These are phyloP conservation scores for Odontomachus brunneus DNA, from an alignment of 1,140 invertebrate genomes.

Conservation along the genomic window DNA sequence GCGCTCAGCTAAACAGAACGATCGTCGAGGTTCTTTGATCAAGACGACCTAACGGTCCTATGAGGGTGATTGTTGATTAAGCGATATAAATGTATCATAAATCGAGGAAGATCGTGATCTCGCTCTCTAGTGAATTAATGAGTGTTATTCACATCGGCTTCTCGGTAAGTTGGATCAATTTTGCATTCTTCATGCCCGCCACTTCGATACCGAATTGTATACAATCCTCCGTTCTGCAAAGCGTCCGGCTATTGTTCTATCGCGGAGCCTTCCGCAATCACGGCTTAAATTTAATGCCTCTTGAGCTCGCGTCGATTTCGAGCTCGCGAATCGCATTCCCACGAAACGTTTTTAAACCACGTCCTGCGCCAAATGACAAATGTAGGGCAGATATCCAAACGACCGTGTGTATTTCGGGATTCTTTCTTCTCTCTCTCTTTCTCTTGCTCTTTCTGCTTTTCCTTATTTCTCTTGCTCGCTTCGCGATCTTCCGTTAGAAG, in stretches of 20 bases:
- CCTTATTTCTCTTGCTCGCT: background rate
- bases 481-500: slow-evolving; percentile 5
- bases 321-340: background rate
- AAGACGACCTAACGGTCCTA: background rate
- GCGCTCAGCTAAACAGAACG: slow-evolving; percentile 13
- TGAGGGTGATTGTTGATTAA: background rate
- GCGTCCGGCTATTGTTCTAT: background rate
- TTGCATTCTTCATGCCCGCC: background rate
- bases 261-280: background rate
- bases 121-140: background rate
- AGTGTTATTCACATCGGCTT: background rate
- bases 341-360: background rate
- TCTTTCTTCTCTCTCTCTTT: background rate
- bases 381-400: background rate
- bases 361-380: background rate
- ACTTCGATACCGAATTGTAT: background rate
- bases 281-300: background rate
- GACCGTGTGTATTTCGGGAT: background rate
- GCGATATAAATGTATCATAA: background rate
- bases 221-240: background rate
- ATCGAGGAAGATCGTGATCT: background rate
- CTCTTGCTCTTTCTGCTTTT: background rate
- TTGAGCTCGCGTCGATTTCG: slow-evolving; percentile 17
- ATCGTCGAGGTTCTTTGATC: slow-evolving; percentile 23
- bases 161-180: slow-evolving; percentile 2